Evolutionary conservation across 2,797 vertebrate genomes (phyloP), one percentile per base, ranked within the genome.

Genomic region (Mus caroli): DNA sequence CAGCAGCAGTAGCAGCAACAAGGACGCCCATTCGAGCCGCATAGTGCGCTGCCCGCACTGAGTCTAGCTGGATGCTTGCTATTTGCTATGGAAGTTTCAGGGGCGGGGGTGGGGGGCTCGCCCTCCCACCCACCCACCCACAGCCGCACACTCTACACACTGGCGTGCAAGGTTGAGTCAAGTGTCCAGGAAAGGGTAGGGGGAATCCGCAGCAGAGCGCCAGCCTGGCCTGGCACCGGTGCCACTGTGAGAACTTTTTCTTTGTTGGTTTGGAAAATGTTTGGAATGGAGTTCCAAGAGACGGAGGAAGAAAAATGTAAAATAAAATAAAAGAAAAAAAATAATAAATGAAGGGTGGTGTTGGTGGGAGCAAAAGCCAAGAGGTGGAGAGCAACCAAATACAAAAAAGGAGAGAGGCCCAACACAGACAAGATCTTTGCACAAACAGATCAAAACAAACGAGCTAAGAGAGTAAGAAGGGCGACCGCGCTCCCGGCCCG

Each of bases 191-290:
- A 58, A 6, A 76, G 20, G 73, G 82, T 73, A 85, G 52, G 71
- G 82, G 87, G 31, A 58, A 60, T 79, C 34, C 37, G 95, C 86
- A 34, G 87, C 90, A 76, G 95, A 58, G 87, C 34, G 79, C 93
- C 96, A 96, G 97, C 90, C 88, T 52, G 92, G 62, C 88, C n/a
- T 1, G 50, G 87, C 92, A 54, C 58, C 90, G 8, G 64, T 87
- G 91, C 95, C 96, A 96, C 92, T 95, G 95, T 97, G 96, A 92
- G 93, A 97, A 98, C 97, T 97, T 98, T 98, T 98, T 97, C 97
- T 97, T 97, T 95, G 96, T 96, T 93, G 96, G 19, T 97, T 96
- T 95, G 94, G 71, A 94, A 96, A 97, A 97, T 94, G 93, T 97
- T 97, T 96, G 97, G 91, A 93, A 96, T 96, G 84, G 88, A 78